A percentile compares a stretch with the other conserved stretches of the same genome.
Evolutionary conservation across 2,797 vertebrate genomes (phyloP).

Genomic region (Pseudochromis fuscus): DNA sequence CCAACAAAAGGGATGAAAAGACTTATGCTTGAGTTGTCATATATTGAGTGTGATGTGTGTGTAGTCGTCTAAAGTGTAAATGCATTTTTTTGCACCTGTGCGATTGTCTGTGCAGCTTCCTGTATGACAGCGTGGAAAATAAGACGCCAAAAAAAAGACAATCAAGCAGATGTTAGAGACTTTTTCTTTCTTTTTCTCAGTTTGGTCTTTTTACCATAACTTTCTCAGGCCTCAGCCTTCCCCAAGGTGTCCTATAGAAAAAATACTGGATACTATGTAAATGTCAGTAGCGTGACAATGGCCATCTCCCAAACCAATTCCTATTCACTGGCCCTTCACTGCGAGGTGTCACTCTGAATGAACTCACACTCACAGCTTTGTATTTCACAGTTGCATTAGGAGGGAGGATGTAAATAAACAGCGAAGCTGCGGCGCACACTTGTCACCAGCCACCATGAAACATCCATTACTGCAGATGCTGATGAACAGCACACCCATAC

Average conservation of each 20-base stretch:
- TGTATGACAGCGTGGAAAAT: not conserved
- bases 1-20: constrained; percentile 32
- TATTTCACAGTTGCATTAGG: too few relatives aligned
- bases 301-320: constrained; percentile 31
- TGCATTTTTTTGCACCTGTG: not conserved
- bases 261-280: constrained; percentile 12
- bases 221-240: constrained; percentile 1
- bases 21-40: constrained; percentile 8
- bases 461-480: not conserved
- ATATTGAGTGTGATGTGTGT: not conserved
- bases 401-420: constrained; percentile 9
- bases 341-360: constrained; percentile 18
- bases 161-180: not conserved
- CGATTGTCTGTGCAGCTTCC: not conserved
- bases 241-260: not conserved
- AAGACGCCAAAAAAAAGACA: too few relatives aligned
- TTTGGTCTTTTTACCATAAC: not conserved
- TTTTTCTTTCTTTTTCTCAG: not conserved
- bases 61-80: not conserved
- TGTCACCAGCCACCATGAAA: not conserved
- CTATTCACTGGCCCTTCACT: not conserved
- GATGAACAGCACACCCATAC: not conserved
- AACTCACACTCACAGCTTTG: too few relatives aligned
- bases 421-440: not conserved
- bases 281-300: constrained; percentile 29